Base-by-base conservation (phyloP, 23 tunicate genomes). In the Aplidium turbinatum region DNA sequence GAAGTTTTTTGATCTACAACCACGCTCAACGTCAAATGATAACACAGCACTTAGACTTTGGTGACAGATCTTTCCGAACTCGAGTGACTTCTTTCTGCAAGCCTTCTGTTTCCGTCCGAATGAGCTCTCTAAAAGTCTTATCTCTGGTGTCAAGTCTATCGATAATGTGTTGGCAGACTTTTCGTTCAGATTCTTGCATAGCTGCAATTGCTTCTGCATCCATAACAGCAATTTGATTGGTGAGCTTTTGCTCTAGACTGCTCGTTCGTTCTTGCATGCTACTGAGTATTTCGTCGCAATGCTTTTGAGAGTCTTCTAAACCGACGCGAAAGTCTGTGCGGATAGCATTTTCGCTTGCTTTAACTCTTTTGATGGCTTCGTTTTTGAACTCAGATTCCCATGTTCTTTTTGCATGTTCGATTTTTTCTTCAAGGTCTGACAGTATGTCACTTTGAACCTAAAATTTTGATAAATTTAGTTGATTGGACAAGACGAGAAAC, bases 231-330 rank as follows among this genome's bases (percentile, higher is more conserved):
- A 90, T 83, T 57, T 72, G 63, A 25, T 63, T 53, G 25, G 42
- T 70, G 11, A 90, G 53, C 35, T 86, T 77, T 31, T 73, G 76
- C 47, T 90, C 97, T 35, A 90, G 31, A 63, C 77, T 77, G 20
- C 35, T 57, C 4, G 87, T 62, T 47, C 89, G 55, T 13, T 81
- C 97, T 25, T 82, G 69, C 50, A 73, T 60, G 20, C 82, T 76
- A 48, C 47, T 0, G 0, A 90, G 7, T 6, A 90, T 78, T 27
- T 82, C 89, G 33, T 36, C 77, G 63, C 85, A 77, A 31, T 90
- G 89, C 57, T 77, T 78, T 46, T 90, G 97, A 4, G 97, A 77
- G 77, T 90, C 97, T 53, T 90, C 97, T 2, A 90, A 39, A 25
- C 97, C 97, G 53, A 68, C 75, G 18, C 85, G 82, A 77, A 90